These are phyloP conservation scores for Koerneria pararmatus DNA, from an alignment of 2,888 invertebrate genomes.

Conservation along the genomic window DNA sequence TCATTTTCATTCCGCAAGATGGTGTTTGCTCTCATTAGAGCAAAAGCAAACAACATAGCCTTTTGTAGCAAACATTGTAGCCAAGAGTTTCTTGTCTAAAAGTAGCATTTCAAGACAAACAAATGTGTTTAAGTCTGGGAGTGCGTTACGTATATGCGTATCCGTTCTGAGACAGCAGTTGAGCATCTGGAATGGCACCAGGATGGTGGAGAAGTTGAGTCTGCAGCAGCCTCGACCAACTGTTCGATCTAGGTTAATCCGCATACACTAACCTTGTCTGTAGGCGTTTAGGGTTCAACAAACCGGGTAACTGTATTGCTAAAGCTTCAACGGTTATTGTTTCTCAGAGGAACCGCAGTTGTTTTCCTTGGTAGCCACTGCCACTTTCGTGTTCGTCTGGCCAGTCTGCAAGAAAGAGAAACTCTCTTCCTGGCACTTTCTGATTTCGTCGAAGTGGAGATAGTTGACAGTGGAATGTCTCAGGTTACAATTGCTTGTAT, in stretches of 20 bases:
- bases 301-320: too few relatives aligned
- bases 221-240: neutral
- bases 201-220: neutral
- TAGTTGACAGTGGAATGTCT: neutral
- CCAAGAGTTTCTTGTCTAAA: too few relatives aligned
- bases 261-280: too few relatives aligned
- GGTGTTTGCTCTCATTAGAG: too few relatives aligned
- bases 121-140: neutral
- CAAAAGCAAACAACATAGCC: too few relatives aligned
- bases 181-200: neutral
- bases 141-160: neutral
- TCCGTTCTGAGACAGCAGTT: neutral
- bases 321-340: neutral
- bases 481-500: neutral
- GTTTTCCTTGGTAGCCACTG: neutral
- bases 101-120: neutral
- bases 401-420: neutral
- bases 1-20: too few relatives aligned
- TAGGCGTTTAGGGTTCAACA: too few relatives aligned
- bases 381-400: neutral
- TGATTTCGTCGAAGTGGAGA: neutral
- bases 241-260: too few relatives aligned
- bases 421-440: neutral
- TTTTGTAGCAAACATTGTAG: too few relatives aligned
- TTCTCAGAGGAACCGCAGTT: neutral